These are phyloP conservation scores for Corella eumyota DNA, from an alignment of 23 tunicate genomes.

Conservation along the genomic window DNA sequence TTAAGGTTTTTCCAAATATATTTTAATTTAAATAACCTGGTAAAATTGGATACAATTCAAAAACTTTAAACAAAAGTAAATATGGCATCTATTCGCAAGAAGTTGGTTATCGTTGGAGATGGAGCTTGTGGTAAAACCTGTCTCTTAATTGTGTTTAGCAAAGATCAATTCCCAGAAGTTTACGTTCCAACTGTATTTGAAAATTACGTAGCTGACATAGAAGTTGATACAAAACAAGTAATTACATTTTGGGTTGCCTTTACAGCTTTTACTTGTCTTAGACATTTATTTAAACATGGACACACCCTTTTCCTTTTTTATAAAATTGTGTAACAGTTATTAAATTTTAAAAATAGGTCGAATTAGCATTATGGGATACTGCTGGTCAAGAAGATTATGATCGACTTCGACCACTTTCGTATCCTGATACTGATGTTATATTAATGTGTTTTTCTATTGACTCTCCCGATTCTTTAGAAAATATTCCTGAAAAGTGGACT, in stretches of 20 bases:
- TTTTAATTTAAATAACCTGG: neutral
- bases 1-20: neutral
- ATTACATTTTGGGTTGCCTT: conserved; percentile 1
- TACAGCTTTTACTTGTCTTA: too few species aligned
- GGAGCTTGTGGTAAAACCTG: conserved; percentile 99
- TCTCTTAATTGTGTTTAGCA: conserved; percentile 92
- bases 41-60: neutral
- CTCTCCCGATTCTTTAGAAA: conserved; percentile 99
- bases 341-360: conserved; percentile 58
- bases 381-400: conserved; percentile 99
- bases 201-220: conserved; percentile 99
- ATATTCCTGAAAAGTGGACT: conserved; percentile 99
- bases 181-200: conserved; percentile 99
- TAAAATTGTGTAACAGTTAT: too few species aligned
- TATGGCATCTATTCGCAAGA: conserved; percentile 97
- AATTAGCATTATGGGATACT: conserved; percentile 99
- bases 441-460: conserved; percentile 98
- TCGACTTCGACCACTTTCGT: conserved; percentile 92
- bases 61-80: neutral
- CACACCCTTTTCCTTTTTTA: too few species aligned
- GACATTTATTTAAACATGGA: too few species aligned
- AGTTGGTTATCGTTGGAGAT: conserved; percentile 99
- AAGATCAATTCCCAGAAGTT: conserved; percentile 99
- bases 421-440: conserved; percentile 99
- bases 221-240: conserved; percentile 97